Conservation (phyloP, 2,888 invertebrate species). For the Chydorus sphaericus region DNA sequence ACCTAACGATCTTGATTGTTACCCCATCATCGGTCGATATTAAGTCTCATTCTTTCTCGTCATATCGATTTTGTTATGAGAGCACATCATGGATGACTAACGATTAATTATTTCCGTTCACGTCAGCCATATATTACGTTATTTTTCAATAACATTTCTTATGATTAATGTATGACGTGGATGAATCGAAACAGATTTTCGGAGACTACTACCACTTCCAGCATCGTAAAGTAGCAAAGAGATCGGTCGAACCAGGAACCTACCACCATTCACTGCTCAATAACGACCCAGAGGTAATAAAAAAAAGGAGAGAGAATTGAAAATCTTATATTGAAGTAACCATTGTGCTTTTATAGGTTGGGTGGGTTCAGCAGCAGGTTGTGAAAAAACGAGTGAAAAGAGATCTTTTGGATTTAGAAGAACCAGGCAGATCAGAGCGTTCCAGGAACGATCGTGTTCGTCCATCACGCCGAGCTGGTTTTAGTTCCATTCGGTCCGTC, state of each 20-base stretch:
- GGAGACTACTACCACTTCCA: slow-evolving; percentile 72
- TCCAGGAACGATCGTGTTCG: slow-evolving; percentile 2
- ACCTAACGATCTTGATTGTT: too few relatives aligned
- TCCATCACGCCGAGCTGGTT: slow-evolving; percentile 12
- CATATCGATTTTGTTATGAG: too few relatives aligned
- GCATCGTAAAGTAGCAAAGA: slow-evolving; percentile 59
- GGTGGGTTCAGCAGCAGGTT: slow-evolving; percentile 34
- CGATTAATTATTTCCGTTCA: too few relatives aligned
- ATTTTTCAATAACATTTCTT: too few relatives aligned
- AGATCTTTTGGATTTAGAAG: slow-evolving; percentile 22
- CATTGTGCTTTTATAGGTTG: slow-evolving; percentile 26
- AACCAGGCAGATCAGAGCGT: slow-evolving; percentile 5
- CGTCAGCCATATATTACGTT: too few relatives aligned
- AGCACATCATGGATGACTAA: too few relatives aligned
- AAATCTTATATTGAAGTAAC: background rate
- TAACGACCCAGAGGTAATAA: slow-evolving; percentile 53
- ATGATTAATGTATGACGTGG: too few relatives aligned
- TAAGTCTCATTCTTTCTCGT: too few relatives aligned
- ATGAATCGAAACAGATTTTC: too few relatives aligned
- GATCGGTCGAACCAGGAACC: slow-evolving; percentile 54
- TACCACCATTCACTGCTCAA: slow-evolving; percentile 54
- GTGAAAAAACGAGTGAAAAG: slow-evolving; percentile 33
- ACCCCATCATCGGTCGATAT: too few relatives aligned
- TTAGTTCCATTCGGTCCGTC: background rate
- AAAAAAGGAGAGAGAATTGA: background rate